Evolutionary conservation across 2,888 invertebrate species (phyloP).

Genomic region (Hypomecis punctinalis): DNA sequence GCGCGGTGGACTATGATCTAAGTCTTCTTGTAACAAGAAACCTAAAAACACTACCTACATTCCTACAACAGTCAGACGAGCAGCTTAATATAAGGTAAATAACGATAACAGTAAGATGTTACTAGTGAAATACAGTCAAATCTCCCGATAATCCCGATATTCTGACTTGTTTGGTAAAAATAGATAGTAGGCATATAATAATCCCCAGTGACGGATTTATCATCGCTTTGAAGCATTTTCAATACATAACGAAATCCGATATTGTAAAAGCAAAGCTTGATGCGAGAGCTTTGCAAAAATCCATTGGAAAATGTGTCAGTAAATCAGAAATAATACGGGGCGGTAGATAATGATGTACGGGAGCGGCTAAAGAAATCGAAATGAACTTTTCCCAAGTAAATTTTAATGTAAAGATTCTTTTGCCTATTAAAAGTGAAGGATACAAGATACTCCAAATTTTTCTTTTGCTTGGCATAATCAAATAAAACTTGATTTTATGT

Average conservation of each 20-base stretch:
- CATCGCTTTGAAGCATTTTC: constrained; percentile 13
- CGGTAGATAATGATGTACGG: constrained; percentile 35
- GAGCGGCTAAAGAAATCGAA: constrained; percentile 51
- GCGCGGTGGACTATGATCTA: too few species aligned
- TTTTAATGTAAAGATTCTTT: constrained; percentile 64
- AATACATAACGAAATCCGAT: constrained; percentile 19
- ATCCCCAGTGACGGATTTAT: constrained; percentile 14
- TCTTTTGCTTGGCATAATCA: constrained; percentile 78
- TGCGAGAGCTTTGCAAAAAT: constrained; percentile 18
- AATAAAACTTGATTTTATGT: constrained; percentile 85
- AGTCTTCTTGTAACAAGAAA: too few species aligned
- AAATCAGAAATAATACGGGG: constrained; percentile 26
- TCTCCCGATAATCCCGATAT: not conserved
- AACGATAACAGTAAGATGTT: too few species aligned
- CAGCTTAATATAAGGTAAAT: too few species aligned
- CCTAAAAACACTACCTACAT: too few species aligned
- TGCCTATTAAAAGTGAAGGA: constrained; percentile 74
- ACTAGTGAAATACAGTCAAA: too few species aligned
- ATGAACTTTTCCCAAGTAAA: constrained; percentile 60
- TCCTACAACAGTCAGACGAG: too few species aligned
- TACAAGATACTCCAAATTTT: constrained; percentile 72
- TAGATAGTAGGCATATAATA: not conserved
- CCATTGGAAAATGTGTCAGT: constrained; percentile 26
- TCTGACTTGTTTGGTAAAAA: not conserved
- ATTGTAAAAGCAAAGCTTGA: constrained; percentile 17